phyloP scores from a whole-genome alignment of 2,113 vertebrate genomes.

The Mungos mungo region DNA sequence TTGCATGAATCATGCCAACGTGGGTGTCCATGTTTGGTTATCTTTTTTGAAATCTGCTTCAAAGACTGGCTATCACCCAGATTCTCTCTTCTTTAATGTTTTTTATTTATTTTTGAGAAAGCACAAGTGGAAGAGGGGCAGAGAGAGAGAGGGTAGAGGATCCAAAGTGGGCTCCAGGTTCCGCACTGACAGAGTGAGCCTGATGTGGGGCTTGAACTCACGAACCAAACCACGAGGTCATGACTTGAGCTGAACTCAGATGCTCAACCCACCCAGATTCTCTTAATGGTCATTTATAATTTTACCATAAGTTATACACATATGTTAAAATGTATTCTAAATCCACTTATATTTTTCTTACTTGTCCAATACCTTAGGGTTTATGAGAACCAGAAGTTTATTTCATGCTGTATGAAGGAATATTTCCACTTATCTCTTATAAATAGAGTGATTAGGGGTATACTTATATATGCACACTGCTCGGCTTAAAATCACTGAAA shows the following conservation, averaged over 20 bases:
- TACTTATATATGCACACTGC: background rate
- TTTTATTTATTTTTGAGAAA: too few species aligned
- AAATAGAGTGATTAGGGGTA: background rate
- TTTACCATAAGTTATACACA: background rate
- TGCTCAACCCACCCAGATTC: background rate
- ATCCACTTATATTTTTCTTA: background rate
- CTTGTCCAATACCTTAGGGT: background rate
- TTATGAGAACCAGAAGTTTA: background rate
- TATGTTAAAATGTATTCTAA: background rate
- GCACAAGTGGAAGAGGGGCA: too few species aligned
- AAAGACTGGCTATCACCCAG: background rate
- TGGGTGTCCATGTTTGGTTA: background rate
- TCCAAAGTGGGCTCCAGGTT: too few species aligned
- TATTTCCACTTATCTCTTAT: background rate
- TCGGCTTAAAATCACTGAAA: background rate
- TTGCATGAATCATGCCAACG: background rate
- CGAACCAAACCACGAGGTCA: too few species aligned
- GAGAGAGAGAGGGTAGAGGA: too few species aligned
- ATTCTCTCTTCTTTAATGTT: background rate
- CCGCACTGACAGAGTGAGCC: too few species aligned
- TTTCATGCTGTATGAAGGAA: background rate
- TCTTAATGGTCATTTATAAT: background rate
- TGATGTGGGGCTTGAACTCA: too few species aligned
- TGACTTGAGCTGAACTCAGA: too few species aligned
- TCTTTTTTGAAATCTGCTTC: background rate